Conservation (phyloP, 2,113 vertebrate species). For the Heloderma charlesbogerti region DNA sequence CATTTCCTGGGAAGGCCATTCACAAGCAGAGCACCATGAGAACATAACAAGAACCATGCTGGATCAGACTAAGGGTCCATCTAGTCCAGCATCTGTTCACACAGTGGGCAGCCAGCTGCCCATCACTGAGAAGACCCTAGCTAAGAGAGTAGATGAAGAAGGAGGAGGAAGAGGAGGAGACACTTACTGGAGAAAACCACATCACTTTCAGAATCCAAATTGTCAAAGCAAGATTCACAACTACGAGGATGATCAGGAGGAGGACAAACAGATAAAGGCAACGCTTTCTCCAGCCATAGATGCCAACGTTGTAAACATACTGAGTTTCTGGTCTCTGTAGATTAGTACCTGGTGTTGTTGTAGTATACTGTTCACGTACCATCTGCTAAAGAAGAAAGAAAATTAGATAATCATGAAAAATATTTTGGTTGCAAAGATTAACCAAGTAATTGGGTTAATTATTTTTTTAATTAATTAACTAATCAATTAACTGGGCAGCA, state of each 20-base stretch:
- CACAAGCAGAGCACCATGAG: background rate
- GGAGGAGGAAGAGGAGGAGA: conserved; percentile 27
- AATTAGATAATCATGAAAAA: background rate
- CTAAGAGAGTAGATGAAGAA: background rate
- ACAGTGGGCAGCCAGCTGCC: no score
- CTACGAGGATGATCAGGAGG: conserved; percentile 89
- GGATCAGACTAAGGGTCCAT: no score
- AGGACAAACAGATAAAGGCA: conserved; percentile 97
- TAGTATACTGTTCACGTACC: conserved; percentile 92
- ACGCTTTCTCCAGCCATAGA: conserved; percentile 99
- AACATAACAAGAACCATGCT: no score
- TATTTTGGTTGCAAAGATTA: background rate
- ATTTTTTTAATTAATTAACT: background rate
- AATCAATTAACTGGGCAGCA: background rate
- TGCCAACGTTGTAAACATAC: conserved; percentile 90
- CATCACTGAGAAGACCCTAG: background rate
- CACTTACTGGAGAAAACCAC: conserved; percentile 95
- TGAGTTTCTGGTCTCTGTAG: conserved; percentile 81
- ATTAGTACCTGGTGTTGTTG: conserved; percentile 82
- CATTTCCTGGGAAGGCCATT: background rate
- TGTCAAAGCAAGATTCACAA: conserved; percentile 94
- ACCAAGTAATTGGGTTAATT: background rate
- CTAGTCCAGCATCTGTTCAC: no score
- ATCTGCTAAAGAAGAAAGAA: conserved; percentile 80
- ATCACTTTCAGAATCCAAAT: conserved; percentile 98